phyloP scores from a whole-genome alignment of 2,113 vertebrate genomes.

The Heterotis niloticus region DNA sequence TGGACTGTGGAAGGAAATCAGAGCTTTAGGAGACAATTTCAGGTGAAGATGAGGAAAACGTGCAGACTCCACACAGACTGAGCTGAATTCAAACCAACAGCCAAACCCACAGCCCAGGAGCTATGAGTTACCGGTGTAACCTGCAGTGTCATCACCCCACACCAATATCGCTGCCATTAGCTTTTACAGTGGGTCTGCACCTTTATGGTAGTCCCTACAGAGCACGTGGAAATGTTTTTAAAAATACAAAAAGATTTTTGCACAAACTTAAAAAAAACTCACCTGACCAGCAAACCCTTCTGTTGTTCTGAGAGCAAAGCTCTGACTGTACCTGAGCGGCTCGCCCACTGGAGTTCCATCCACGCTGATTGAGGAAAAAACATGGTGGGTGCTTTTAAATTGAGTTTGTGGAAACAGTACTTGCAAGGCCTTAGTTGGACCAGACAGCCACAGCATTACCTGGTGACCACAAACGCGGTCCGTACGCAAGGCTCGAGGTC shows the following conservation, averaged over 20 bases:
- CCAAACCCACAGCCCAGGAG: too few relatives aligned
- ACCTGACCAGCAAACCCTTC: conserved; percentile 63
- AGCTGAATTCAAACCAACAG: too few relatives aligned
- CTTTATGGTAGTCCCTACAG: neutral
- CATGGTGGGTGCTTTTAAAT: conserved; percentile 4
- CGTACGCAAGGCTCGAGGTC: conserved; percentile 45
- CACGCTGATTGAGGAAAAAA: conserved; percentile 43
- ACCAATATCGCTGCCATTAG: too few relatives aligned
- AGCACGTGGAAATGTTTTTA: neutral
- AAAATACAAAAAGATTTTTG: neutral
- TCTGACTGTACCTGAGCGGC: conserved; percentile 62
- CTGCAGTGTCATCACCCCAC: too few relatives aligned
- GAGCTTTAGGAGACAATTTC: too few relatives aligned
- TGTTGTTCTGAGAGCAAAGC: conserved; percentile 62
- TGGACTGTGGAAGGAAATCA: too few relatives aligned
- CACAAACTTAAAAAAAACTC: conserved; percentile 32
- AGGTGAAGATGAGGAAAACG: too few relatives aligned
- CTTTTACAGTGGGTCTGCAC: neutral
- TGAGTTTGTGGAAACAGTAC: neutral
- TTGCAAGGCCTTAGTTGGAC: neutral
- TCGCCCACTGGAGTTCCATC: conserved; percentile 53
- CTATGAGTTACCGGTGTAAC: too few relatives aligned
- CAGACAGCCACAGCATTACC: conserved; percentile 48
- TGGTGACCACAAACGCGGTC: conserved; percentile 67
- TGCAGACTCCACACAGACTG: too few relatives aligned